Evolutionary conservation across 2,797 vertebrate genomes (phyloP).

Genomic region (Coregonus suidteri): DNA sequence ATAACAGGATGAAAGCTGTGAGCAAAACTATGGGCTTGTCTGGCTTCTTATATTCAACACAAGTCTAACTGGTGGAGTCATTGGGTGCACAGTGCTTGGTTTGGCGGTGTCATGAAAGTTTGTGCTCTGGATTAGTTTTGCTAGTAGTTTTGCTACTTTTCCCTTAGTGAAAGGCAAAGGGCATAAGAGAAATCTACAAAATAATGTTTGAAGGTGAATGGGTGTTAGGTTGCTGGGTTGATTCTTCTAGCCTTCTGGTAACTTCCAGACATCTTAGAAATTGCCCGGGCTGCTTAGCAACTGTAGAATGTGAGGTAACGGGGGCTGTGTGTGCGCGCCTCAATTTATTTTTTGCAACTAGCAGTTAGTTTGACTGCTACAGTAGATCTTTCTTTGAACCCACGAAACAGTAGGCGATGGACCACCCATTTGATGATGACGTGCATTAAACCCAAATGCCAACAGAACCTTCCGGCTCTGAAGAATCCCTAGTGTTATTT

Average conservation of each 20-base stretch:
- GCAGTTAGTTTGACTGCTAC: background rate
- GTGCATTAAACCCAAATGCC: background rate
- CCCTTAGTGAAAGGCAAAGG: background rate
- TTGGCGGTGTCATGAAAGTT: slow-evolving; percentile 13
- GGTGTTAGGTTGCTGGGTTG: no score
- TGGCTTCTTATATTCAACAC: background rate
- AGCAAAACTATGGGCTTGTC: slow-evolving; percentile 4
- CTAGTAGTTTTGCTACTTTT: background rate
- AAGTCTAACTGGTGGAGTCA: background rate
- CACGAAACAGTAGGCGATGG: background rate
- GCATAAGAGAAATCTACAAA: no score
- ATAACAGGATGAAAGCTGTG: background rate
- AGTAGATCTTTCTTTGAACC: background rate
- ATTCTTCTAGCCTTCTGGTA: background rate
- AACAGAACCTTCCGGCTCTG: background rate
- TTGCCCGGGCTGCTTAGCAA: background rate
- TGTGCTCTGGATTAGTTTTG: background rate
- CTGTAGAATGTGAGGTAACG: background rate
- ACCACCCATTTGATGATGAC: background rate
- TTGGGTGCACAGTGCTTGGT: slow-evolving; percentile 4
- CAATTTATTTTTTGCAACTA: background rate
- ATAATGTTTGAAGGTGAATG: no score
- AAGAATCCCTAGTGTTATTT: no score
- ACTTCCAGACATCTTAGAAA: background rate
- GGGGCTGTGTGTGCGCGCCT: background rate